Evolutionary conservation across 2,797 vertebrate genomes (phyloP), one percentile per base, ranked within the genome.

Genomic region (Acipenser ruthenus): DNA sequence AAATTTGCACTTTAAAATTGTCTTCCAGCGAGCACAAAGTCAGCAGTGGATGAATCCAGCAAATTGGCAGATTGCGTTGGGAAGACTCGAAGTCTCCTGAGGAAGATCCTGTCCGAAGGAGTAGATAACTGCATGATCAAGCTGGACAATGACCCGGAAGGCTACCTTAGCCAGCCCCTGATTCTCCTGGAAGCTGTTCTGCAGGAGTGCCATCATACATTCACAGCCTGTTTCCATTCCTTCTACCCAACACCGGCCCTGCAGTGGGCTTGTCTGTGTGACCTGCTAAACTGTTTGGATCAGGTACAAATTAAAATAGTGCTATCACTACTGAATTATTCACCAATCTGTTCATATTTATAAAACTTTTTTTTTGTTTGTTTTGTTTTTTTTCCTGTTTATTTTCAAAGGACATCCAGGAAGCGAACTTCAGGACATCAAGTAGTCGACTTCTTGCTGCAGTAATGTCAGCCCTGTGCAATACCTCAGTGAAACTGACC

Each of bases 231-330:
- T 80, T 99, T 99, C 79, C 96, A 98, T 77, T 96, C 96, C 1
- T 99, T 99, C 86, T 99, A 97, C 76, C 96, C 97, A 9, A 99
- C 97, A 1, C 96, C 97, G 0, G 91, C 95, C 51, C 86, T 99
- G 60, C 97, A 99, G 78, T 99, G 97, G 97, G 95, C 97, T 5
- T 99, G 96, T 73, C 93, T 99, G 63, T 99, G 96, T 70, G 96
- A 99, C 76, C 85, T 99, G 69, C 91, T 99, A 60, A 98, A 98
- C 82, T 99, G 97, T 76, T 87, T 99, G 63, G 97, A 99, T 84
- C 97, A 99, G 93, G 97, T 96, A 65, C 48, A 50, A 53, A 53
- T 53, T 53, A 53, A 53, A 37, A 37, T 37, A 37, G 0, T 37
- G 4, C 37, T 37, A 37, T 37, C 37, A 37, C 37, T 5, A 37